A percentile compares a stretch with the other conserved stretches of the same genome.
These are phyloP conservation scores for Ecdyonurus torrentis DNA, from an alignment of 2,888 invertebrate species.

Conservation along the genomic window DNA sequence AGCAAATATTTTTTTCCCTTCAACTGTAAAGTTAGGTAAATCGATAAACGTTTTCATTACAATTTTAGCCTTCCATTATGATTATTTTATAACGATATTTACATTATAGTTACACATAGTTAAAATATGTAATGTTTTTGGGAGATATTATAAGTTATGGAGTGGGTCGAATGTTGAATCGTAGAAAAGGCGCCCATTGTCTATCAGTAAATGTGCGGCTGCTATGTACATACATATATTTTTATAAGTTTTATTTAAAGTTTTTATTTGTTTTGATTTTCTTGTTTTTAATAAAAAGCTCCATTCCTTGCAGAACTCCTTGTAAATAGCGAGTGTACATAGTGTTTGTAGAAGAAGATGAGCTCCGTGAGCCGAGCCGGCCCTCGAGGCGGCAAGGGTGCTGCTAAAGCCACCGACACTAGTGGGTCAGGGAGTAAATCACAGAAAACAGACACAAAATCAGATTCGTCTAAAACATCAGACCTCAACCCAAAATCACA, in stretches of 20 bases:
- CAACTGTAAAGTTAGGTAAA: too few species aligned
- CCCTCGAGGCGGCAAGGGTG: conserved; percentile 39
- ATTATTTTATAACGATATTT: too few species aligned
- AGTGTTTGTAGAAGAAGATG: conserved; percentile 42
- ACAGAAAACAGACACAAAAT: conserved; percentile 35
- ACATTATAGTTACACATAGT: too few species aligned
- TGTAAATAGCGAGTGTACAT: conserved; percentile 73
- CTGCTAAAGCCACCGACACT: conserved; percentile 20
- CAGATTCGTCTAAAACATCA: conserved; percentile 36
- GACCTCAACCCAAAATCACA: conserved; percentile 21
- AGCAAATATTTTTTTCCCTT: too few species aligned
- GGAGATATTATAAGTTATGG: too few species aligned
- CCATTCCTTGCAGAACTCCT: conserved; percentile 26
- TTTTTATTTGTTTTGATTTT: not conserved
- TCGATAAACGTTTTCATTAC: too few species aligned
- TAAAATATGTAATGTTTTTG: too few species aligned
- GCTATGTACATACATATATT: too few species aligned
- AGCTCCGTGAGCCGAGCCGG: conserved; percentile 52
- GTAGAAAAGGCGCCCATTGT: too few species aligned
- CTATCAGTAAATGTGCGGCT: too few species aligned
- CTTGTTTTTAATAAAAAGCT: conserved; percentile 5
- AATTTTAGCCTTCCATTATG: too few species aligned
- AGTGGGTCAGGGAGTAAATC: conserved; percentile 25
- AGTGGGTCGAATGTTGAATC: too few species aligned
- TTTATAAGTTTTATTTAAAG: not conserved